Conservation (phyloP, 1,140 invertebrate species). For the Philaenus spumarius region DNA sequence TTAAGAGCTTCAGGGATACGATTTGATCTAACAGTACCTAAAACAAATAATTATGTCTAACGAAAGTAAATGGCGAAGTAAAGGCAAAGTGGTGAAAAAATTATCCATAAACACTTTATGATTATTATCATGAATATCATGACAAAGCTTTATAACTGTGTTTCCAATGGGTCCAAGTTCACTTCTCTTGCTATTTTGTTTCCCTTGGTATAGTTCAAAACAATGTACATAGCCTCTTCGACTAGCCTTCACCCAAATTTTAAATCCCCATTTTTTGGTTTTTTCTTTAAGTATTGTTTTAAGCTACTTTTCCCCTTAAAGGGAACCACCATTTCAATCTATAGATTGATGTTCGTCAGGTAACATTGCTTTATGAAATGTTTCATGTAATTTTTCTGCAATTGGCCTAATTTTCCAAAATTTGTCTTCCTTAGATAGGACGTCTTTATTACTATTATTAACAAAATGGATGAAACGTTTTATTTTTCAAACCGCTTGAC, state of each 20-base stretch:
- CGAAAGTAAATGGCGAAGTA: background rate
- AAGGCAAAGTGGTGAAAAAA: constrained; percentile 21
- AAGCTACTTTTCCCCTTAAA: constrained; percentile 22
- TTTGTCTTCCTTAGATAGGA: constrained; percentile 14
- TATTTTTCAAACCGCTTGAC: constrained; percentile 30
- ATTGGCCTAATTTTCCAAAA: constrained; percentile 30
- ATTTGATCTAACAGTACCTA: constrained; percentile 10
- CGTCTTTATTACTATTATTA: constrained; percentile 26
- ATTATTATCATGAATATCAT: constrained; percentile 17
- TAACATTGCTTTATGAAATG: constrained; percentile 27
- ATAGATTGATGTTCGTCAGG: constrained; percentile 32
- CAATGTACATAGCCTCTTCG: constrained; percentile 19
- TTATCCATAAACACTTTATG: constrained; percentile 25
- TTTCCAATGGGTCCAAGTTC: constrained; percentile 18
- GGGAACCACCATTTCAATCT: constrained; percentile 26
- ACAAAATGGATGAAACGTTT: constrained; percentile 34
- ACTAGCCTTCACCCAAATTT: constrained; percentile 23
- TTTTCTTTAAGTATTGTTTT: constrained; percentile 32
- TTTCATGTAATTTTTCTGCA: constrained; percentile 25
- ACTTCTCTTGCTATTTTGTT: background rate
- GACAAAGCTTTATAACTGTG: constrained; percentile 12
- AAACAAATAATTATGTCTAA: background rate
- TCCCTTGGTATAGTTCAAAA: constrained; percentile 30
- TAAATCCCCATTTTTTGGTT: constrained; percentile 34
- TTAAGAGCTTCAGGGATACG: background rate